phyloP scores from a whole-genome alignment of 2,888 invertebrate genomes.

The Philonicus albiceps region DNA sequence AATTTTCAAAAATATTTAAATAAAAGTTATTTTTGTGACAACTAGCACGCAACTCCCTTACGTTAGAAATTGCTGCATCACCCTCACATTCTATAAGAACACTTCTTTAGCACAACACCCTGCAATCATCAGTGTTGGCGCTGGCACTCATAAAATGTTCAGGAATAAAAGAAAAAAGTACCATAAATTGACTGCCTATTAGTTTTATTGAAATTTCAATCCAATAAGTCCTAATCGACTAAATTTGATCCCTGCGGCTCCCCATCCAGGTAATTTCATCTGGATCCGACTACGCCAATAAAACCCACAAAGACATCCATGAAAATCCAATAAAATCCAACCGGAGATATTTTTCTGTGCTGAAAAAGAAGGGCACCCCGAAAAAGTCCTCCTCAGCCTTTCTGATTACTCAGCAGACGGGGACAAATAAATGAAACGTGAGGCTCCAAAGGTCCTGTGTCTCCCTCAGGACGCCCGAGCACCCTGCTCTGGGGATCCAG shows the following conservation, averaged over 20 bases:
- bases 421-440: conserved; percentile 3
- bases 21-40: no score
- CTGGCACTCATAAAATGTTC: not conserved
- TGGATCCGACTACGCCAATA: not conserved
- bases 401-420: conserved; percentile 30
- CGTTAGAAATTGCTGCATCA: no score
- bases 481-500: not conserved
- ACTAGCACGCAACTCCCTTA: no score
- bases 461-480: not conserved
- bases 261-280: not conserved
- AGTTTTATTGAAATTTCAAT: not conserved
- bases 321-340: conserved; percentile 20
- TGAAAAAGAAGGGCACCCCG: not conserved
- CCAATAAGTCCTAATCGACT: not conserved
- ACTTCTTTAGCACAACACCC: not conserved
- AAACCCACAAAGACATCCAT: not conserved
- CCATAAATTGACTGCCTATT: not conserved
- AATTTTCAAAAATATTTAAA: no score
- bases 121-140: not conserved
- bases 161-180: not conserved
- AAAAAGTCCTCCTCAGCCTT: not conserved
- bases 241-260: not conserved
- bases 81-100: not conserved
- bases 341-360: not conserved
- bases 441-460: not conserved